Evolutionary conservation across 2,113 vertebrate species (phyloP).

Genomic region (Leptocoma aspasia): DNA sequence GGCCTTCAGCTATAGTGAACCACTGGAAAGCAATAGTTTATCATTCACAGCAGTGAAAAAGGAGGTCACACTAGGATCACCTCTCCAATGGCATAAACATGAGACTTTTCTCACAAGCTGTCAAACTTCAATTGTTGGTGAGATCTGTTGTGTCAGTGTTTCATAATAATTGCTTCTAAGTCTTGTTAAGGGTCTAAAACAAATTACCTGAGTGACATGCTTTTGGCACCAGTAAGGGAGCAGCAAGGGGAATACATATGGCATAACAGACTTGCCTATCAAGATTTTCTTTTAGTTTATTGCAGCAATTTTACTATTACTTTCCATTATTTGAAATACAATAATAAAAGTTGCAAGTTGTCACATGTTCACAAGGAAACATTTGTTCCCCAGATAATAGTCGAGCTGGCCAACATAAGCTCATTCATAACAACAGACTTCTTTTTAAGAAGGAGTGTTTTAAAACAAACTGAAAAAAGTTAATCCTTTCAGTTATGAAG

Average conservation of each 20-base stretch:
- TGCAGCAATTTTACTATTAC: conserved; percentile 21
- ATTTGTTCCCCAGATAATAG: background rate
- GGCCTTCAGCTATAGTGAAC: conserved; percentile 26
- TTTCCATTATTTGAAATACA: conserved; percentile 31
- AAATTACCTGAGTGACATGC: conserved; percentile 60
- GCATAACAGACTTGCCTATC: conserved; percentile 28
- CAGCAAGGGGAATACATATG: background rate
- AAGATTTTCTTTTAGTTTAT: conserved; percentile 11
- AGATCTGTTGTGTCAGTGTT: conserved; percentile 66
- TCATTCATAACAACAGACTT: background rate
- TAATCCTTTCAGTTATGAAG: conserved; percentile 9
- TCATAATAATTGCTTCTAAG: conserved; percentile 67
- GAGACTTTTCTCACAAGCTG: conserved; percentile 62
- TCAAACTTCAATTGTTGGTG: conserved; percentile 65
- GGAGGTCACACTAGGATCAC: conserved; percentile 58
- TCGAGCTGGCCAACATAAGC: background rate
- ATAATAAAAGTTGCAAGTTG: conserved; percentile 1
- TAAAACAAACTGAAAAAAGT: background rate
- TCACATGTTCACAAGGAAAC: background rate
- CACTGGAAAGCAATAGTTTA: conserved; percentile 19
- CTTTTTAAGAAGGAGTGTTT: background rate
- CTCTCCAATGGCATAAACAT: conserved; percentile 61
- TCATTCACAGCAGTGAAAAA: conserved; percentile 54
- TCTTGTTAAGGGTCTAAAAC: conserved; percentile 63
- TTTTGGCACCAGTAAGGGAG: conserved; percentile 46